Conservation (phyloP, 2,113 vertebrate species). For the Salvelinus alpinus region DNA sequence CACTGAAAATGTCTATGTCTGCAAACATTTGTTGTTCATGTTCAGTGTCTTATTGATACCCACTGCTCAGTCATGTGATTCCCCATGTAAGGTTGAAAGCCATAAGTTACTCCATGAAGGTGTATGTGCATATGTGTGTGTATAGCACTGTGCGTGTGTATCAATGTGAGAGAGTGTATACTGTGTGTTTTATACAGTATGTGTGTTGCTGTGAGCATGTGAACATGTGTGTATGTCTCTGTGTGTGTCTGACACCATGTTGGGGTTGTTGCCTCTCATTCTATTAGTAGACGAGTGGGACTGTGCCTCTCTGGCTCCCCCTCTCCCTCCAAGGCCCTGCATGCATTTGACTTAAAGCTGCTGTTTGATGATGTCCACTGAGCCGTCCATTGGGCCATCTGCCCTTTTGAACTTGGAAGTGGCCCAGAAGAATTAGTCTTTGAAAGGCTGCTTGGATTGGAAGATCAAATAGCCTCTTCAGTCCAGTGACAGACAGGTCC, state of each 20-base stretch:
- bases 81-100: too few relatives aligned
- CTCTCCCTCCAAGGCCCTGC: background rate
- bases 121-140: too few relatives aligned
- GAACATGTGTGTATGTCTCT: background rate
- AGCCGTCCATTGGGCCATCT: conserved; percentile 6
- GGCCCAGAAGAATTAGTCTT: conserved; percentile 33
- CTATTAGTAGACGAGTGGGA: too few relatives aligned
- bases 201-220: background rate
- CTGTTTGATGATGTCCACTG: conserved; percentile 27
- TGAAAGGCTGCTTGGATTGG: conserved; percentile 14
- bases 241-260: conserved; percentile 8
- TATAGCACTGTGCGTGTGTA: background rate
- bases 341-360: too few relatives aligned
- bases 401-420: conserved; percentile 33
- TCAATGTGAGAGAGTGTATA: background rate
- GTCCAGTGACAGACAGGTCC: background rate
- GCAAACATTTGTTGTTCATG: too few relatives aligned
- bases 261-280: too few relatives aligned
- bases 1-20: background rate
- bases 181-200: too few relatives aligned
- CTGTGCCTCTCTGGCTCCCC: background rate
- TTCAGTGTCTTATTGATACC: too few relatives aligned
- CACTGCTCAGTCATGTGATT: too few relatives aligned
- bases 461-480: conserved; percentile 31
- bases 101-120: too few relatives aligned